Evolutionary conservation across 2,888 invertebrate genomes (phyloP).

Genomic region (Protophormia terraenovae): DNA sequence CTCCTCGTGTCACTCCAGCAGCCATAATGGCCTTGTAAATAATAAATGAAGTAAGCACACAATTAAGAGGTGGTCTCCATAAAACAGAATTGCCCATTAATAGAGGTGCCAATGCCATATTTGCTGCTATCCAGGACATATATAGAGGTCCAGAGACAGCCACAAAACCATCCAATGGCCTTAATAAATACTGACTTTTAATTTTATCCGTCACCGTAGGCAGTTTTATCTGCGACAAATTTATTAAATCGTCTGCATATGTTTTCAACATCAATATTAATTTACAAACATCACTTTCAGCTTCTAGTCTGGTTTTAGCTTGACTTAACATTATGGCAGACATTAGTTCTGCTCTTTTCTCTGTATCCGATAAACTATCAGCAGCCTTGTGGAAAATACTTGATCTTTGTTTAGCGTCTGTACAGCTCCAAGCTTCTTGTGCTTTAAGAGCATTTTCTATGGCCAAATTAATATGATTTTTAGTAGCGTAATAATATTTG

Average conservation of each 20-base stretch:
- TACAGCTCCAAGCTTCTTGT: conserved; percentile 92
- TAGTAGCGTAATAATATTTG: conserved; percentile 93
- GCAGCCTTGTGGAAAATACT: conserved; percentile 92
- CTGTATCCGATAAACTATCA: conserved; percentile 87
- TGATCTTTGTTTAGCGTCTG: conserved; percentile 88
- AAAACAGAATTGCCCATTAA: conserved; percentile 94
- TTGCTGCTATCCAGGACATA: conserved; percentile 98
- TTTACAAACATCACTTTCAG: conserved; percentile 97
- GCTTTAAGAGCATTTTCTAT: conserved; percentile 87
- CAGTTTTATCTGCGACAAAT: conserved; percentile 81
- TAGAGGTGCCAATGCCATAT: conserved; percentile 92
- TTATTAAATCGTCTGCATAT: conserved; percentile 85
- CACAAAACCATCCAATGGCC: conserved; percentile 96
- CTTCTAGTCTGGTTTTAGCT: conserved; percentile 94
- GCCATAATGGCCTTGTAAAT: conserved; percentile 94
- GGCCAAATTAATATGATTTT: conserved; percentile 90
- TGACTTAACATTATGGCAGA: conserved; percentile 98
- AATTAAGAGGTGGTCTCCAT: conserved; percentile 98
- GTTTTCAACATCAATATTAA: conserved; percentile 93
- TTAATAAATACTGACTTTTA: conserved; percentile 89
- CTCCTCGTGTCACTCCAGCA: conserved; percentile 95
- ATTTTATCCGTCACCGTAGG: conserved; percentile 87
- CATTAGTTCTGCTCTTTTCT: conserved; percentile 92
- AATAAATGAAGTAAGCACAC: conserved; percentile 94
- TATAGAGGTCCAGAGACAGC: conserved; percentile 98